Evolutionary conservation across 1,140 invertebrate genomes (phyloP), one percentile per base, ranked within the genome.

Genomic region (Camponotus vicinus): DNA sequence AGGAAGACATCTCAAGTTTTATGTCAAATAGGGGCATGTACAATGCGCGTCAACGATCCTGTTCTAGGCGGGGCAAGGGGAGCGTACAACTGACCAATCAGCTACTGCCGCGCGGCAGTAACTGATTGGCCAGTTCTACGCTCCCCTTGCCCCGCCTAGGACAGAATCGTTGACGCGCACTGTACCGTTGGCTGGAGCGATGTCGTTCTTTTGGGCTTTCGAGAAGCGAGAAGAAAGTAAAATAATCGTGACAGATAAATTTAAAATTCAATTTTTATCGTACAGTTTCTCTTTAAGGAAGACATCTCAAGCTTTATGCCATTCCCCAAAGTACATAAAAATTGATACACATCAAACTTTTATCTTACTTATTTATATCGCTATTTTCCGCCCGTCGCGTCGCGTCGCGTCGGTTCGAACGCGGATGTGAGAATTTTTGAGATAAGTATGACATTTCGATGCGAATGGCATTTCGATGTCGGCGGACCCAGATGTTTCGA

Each of bases 401-500:
- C 27, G 27, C 13, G 34, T 27, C 45, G 34, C 7, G 27, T 27
- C 27, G 27, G 27, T 55, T 69, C 45, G 45, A 55, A 37, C 32
- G 32, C 34, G 11, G 18, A 63, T 18, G 69, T 21, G 40, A 61
- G 52, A 61, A 75, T 63, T 73, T 83, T 63, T 61, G 1, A 11
- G 3, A 27, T 11, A 63, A 75, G 61, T 73, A 52, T 80, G 77
- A 80, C 64, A 57, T 80, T 61, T 15, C 52, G 37, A 79, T n/a
- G 63, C 63, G 2, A 82, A 45, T 5, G 66, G 45, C n/a, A 52
- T 67, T 37, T 37, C 32, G 49, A 70, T 42, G n/a, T 42, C 34
- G 13, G n/a, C 32, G 49, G 1, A 32, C 8, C 11, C 63, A 57
- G 64, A 49, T 80, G 66, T 57, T 42, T 42, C 8, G 2, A 21